Percentiles rank a stretch among this genome's conserved stretches.
Evolutionary conservation across 2,797 vertebrate genomes (phyloP).

Genomic region (Eutrigla gurnardus): DNA sequence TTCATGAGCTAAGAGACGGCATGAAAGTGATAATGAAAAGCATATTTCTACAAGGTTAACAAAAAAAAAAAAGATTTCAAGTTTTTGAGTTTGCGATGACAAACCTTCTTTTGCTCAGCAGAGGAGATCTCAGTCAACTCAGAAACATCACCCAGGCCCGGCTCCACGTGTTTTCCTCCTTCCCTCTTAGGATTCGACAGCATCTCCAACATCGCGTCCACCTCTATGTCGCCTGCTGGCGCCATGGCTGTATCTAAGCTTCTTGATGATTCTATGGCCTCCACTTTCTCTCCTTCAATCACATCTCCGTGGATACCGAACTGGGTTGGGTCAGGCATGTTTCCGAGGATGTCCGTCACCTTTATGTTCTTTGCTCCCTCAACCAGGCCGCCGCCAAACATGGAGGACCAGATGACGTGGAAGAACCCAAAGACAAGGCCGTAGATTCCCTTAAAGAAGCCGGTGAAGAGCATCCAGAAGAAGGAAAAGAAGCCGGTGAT

Average conservation of each 20-base stretch:
- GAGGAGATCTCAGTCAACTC: slow-evolving; percentile 79
- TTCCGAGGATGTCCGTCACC: slow-evolving; percentile 97
- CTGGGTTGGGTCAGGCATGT: slow-evolving; percentile 99
- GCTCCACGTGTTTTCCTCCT: slow-evolving; percentile 91
- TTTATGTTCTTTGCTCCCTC: slow-evolving; percentile 99
- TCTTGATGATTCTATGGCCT: slow-evolving; percentile 83
- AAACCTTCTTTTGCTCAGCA: slow-evolving; percentile 78
- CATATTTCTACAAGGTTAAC: not conserved
- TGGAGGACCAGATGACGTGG: slow-evolving; percentile 95
- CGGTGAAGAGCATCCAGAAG: slow-evolving; percentile 93
- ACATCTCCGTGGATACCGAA: slow-evolving; percentile 96
- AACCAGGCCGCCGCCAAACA: slow-evolving; percentile 96
- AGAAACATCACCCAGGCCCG: slow-evolving; percentile 93
- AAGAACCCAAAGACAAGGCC: slow-evolving; percentile 92
- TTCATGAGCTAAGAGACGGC: not conserved
- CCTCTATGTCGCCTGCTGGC: slow-evolving; percentile 86
- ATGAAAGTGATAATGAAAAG: not conserved
- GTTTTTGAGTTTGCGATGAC: not conserved
- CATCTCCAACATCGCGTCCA: slow-evolving; percentile 89
- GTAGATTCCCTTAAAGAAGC: slow-evolving; percentile 91
- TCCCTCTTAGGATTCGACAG: slow-evolving; percentile 90
- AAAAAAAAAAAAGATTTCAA: not conserved
- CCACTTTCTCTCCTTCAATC: slow-evolving; percentile 89
- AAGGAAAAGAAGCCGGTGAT: slow-evolving; percentile 92
- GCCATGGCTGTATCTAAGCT: slow-evolving; percentile 84